These are phyloP conservation scores for Neostethus bicornis DNA, from an alignment of 2,797 vertebrate species.

Conservation along the genomic window DNA sequence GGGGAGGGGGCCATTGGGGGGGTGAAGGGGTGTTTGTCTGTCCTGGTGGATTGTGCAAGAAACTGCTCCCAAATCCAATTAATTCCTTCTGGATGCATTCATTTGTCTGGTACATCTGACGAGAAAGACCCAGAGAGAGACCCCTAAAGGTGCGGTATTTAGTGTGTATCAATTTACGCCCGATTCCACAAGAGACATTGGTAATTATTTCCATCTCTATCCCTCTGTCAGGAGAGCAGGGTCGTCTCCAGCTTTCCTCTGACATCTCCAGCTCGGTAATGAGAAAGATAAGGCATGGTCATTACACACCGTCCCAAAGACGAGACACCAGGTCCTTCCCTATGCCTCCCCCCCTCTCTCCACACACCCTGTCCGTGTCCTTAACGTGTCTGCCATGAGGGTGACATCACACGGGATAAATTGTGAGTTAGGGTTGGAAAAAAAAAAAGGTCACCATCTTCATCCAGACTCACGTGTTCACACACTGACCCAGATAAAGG, in stretches of 20 bases:
- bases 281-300: constrained; percentile 69
- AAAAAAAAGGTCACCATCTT: constrained; percentile 7
- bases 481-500: constrained; percentile 49
- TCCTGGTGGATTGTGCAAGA: constrained; percentile 74
- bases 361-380: constrained; percentile 5
- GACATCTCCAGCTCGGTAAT: constrained; percentile 68
- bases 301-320: constrained; percentile 58
- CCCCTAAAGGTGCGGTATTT: constrained; percentile 72
- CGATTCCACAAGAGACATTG: constrained; percentile 74
- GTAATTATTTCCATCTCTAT: constrained; percentile 76
- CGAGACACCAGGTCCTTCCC: constrained; percentile 10
- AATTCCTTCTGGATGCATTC: constrained; percentile 81
- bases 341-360: no score
- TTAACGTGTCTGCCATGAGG: constrained; percentile 52
- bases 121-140: constrained; percentile 47
- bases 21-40: constrained; percentile 60
- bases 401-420: constrained; percentile 36
- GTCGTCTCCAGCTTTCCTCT: constrained; percentile 53
- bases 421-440: constrained; percentile 25
- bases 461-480: constrained; percentile 12
- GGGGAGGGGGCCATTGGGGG: constrained; percentile 19
- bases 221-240: constrained; percentile 58
- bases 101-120: constrained; percentile 73
- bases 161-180: constrained; percentile 78
- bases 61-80: constrained; percentile 81